Base-by-base conservation (phyloP, 2,888 invertebrate species). In the Herminia tarsipennalis region DNA sequence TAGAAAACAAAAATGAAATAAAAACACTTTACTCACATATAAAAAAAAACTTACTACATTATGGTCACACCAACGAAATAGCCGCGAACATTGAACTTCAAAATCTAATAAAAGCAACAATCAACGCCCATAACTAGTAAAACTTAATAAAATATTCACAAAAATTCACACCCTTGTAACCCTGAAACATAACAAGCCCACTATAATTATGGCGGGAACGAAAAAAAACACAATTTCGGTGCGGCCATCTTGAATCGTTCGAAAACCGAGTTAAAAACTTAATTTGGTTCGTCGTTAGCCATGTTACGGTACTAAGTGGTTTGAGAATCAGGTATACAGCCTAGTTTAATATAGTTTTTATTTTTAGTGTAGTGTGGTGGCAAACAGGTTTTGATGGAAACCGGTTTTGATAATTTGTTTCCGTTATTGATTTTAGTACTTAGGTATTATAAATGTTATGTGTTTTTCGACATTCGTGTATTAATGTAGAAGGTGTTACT, bases 221-320 rank as follows among this genome's bases (percentile, higher is more conserved):
- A 58, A 68, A 68, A 68, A 68, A 51, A 49, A 33, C 38, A 59
- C 53, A 56, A 47, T 47, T 63, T 49, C 37, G 17, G 17, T 28
- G 50, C 56, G 53, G 76, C 75, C 75, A 75, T 75, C 59, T 75
- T 73, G 73, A 41, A 45, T 54, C 53, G 60, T 64, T 70, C 50
- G 24, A 30, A 28, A 48, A 56, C 53, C 53, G 54, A 57, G 54
- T 52, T 83, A 83, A 83, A 83, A 83, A 81, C 82, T 81, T 82
- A 81, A 83, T 83, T 82, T 70, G 48, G 56, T 58, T 56, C 48
- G 70, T 78, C 79, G 79, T 83, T 80, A 79, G 75, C 47, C 49
- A 33, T 62, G 71, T 58, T 49, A 42, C 40, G 32, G 43, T 30
- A 40, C 48, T 66, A 58, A 50, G 50, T 46, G 30, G 39, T 30